A percentile compares a stretch with the other conserved stretches of the same genome.
Conservation (phyloP, 1,140 invertebrate species). For the Protaetia brevitarsis region DNA sequence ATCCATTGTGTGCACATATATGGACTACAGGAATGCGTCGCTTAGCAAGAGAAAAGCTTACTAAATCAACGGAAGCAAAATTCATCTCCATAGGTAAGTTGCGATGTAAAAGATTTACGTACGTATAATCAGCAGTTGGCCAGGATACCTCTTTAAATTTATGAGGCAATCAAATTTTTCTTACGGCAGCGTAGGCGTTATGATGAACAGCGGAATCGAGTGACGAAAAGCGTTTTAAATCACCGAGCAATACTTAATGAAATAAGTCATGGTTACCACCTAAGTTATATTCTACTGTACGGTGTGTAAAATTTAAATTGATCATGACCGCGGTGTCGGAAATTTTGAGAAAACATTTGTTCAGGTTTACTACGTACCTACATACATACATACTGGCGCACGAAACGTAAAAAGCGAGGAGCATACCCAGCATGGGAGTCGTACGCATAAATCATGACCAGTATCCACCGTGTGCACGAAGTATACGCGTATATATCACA, state of each 20-base stretch:
- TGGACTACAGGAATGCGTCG: not conserved
- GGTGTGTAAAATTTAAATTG: conserved; percentile 12
- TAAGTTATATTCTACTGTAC: not conserved
- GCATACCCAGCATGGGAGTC: conserved; percentile 19
- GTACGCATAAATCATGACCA: conserved; percentile 22
- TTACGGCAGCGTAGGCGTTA: not conserved
- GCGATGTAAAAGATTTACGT: conserved; percentile 2
- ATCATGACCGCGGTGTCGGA: not conserved
- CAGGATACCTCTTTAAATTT: not conserved
- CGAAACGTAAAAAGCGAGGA: conserved; percentile 17
- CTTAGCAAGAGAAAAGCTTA: not conserved
- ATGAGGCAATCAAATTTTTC: conserved; percentile 10
- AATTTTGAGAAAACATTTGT: conserved; percentile 19
- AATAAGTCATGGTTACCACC: conserved; percentile 18
- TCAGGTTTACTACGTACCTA: not conserved
- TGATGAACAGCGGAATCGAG: not conserved
- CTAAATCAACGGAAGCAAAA: conserved; percentile 12
- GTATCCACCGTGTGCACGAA: conserved; percentile 19
- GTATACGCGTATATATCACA: conserved; percentile 5
- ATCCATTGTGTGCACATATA: too few species aligned
- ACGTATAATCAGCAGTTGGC: conserved; percentile 4
- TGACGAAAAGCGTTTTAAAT: conserved; percentile 19
- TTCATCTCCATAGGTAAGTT: not conserved
- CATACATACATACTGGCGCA: not conserved
- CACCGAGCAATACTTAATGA: not conserved